phyloP scores from a whole-genome alignment of 2,113 vertebrate species.

The Romanogobio albipinnatus region DNA sequence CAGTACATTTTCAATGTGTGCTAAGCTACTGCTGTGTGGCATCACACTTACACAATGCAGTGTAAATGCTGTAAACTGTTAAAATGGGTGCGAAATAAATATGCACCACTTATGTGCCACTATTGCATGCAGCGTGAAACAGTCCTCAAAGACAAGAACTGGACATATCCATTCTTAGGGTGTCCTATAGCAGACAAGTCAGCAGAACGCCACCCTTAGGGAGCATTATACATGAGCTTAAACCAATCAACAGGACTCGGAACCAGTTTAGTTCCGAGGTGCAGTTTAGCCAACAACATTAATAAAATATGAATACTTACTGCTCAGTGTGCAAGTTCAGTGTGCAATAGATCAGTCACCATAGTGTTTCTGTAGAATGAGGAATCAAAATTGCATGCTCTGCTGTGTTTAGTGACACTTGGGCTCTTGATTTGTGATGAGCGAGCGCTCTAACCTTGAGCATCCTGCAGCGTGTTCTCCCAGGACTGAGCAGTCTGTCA shows the following conservation, averaged over 20 bases:
- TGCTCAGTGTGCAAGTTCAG: neutral
- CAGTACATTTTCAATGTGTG: neutral
- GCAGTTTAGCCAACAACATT: constrained; percentile 14
- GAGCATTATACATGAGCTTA: neutral
- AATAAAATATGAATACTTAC: neutral
- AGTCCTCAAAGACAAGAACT: neutral
- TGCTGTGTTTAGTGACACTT: neutral
- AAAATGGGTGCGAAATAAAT: neutral
- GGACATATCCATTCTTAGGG: neutral
- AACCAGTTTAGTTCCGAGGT: too few species aligned
- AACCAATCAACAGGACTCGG: neutral
- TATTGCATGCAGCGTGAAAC: neutral
- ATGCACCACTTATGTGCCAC: neutral
- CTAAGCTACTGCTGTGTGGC: neutral
- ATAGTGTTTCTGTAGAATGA: constrained; percentile 11
- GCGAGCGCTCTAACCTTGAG: constrained; percentile 35
- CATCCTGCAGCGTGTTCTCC: constrained; percentile 46
- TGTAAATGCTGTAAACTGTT: neutral
- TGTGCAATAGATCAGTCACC: neutral
- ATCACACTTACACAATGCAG: neutral
- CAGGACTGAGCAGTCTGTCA: constrained; percentile 66
- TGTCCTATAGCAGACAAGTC: neutral
- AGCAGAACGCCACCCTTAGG: neutral
- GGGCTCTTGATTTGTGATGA: constrained; percentile 35
- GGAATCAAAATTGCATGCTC: constrained; percentile 41